Conservation (phyloP, 2,888 invertebrate genomes). For the Tinea semifulvella region DNA sequence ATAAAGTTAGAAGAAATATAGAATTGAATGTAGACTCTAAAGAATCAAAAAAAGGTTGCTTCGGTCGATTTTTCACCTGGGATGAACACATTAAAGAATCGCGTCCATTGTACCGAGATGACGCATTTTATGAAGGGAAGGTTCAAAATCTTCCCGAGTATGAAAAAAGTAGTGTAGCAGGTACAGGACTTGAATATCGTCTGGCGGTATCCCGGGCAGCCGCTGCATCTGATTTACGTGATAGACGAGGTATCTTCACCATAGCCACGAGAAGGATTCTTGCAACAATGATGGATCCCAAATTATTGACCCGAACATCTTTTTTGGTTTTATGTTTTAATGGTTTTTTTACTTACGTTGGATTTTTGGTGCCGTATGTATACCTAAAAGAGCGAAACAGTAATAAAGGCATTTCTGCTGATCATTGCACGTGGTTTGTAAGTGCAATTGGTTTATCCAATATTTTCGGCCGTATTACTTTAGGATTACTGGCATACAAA, state of each 20-base stretch:
- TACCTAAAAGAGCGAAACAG: slow-evolving; percentile 41
- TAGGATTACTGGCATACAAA: slow-evolving; percentile 40
- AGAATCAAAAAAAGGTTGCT: slow-evolving; percentile 31
- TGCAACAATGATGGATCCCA: slow-evolving; percentile 55
- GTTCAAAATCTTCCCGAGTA: slow-evolving; percentile 41
- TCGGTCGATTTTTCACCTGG: slow-evolving; percentile 41
- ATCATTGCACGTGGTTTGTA: slow-evolving; percentile 40
- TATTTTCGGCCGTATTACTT: slow-evolving; percentile 35
- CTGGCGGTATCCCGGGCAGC: slow-evolving; percentile 52
- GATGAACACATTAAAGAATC: slow-evolving; percentile 42
- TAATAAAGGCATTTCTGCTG: slow-evolving; percentile 31
- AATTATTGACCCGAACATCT: slow-evolving; percentile 36
- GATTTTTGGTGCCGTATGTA: slow-evolving; percentile 47
- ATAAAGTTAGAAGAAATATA: slow-evolving; percentile 9
- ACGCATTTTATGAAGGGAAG: slow-evolving; percentile 49
- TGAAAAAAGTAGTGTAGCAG: slow-evolving; percentile 43
- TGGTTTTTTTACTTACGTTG: slow-evolving; percentile 39
- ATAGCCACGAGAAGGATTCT: slow-evolving; percentile 48
- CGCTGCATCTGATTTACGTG: slow-evolving; percentile 41
- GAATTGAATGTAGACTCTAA: slow-evolving; percentile 21
- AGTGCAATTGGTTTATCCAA: slow-evolving; percentile 45
- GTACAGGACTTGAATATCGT: slow-evolving; percentile 49
- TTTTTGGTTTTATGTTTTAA: slow-evolving; percentile 36
- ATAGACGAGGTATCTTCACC: slow-evolving; percentile 44
- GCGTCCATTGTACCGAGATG: slow-evolving; percentile 55